phyloP scores from a whole-genome alignment of 2,797 vertebrate genomes.

The Acridotheres tristis region DNA sequence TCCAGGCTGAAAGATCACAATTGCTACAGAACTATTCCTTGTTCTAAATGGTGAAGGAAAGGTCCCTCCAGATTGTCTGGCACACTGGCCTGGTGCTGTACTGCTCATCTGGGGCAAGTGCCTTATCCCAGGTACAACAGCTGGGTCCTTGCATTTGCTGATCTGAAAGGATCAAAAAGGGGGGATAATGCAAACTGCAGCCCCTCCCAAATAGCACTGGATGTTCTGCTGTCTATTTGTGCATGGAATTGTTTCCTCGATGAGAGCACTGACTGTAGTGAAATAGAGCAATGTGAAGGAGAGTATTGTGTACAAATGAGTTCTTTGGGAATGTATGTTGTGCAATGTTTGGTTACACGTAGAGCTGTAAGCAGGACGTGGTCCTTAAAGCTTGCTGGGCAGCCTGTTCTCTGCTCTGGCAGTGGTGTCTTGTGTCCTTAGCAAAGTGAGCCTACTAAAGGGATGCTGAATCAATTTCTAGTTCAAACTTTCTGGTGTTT shows the following conservation, averaged over 20 bases:
- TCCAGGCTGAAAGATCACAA: background rate
- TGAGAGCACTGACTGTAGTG: background rate
- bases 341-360: background rate
- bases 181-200: background rate
- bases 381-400: background rate
- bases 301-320: background rate
- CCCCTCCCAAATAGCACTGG: background rate
- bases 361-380: background rate
- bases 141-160: background rate
- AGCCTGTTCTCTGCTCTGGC: background rate
- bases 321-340: background rate
- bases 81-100: background rate
- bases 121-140: slow-evolving; percentile 22
- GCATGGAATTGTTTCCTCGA: background rate
- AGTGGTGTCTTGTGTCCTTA: background rate
- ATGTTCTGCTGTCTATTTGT: background rate
- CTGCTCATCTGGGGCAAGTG: background rate
- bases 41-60: background rate
- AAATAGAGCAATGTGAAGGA: background rate
- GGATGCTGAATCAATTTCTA: background rate
- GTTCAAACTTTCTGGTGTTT: background rate
- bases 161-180: background rate
- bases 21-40: background rate
- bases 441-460: background rate
- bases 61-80: background rate